Evolutionary conservation across 2,888 invertebrate species (phyloP).

Genomic region (Drosophila picticornis): DNA sequence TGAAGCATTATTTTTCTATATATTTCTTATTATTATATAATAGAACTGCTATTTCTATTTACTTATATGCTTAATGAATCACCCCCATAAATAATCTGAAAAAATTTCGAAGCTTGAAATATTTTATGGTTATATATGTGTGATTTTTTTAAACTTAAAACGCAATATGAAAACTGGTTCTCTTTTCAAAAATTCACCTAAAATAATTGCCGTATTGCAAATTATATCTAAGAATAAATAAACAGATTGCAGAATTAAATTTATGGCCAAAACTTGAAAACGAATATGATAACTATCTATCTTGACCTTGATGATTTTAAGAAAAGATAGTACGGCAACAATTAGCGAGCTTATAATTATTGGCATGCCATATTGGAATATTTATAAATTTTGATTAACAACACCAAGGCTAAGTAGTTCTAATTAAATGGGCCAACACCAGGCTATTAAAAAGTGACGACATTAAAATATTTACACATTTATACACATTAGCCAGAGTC

Average conservation of each 20-base stretch:
- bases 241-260: conserved; percentile 5
- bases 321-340: conserved; percentile 40
- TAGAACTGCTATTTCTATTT: background rate
- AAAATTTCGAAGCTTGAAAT: conserved; percentile 1
- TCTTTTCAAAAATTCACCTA: conserved; percentile 24
- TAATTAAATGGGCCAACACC: conserved; percentile 63
- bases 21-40: background rate
- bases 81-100: conserved; percentile 4
- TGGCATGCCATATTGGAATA: conserved; percentile 28
- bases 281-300: conserved; percentile 3
- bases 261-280: conserved; percentile 10
- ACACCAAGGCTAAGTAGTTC: conserved; percentile 28
- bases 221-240: background rate
- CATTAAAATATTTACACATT: conserved; percentile 18
- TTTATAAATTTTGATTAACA: conserved; percentile 37
- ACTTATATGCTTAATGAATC: background rate
- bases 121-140: background rate
- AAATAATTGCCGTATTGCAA: conserved; percentile 26
- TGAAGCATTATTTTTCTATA: background rate
- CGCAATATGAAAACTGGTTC: conserved; percentile 26
- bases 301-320: conserved; percentile 46
- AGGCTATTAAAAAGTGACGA: conserved; percentile 16
- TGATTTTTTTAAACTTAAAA: background rate
- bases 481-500: conserved; percentile 4
- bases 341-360: conserved; percentile 61